Percentiles rank a stretch among this genome's conserved stretches.
Conservation (phyloP, 1,140 invertebrate species). For the Psilanteris sp. region DNA sequence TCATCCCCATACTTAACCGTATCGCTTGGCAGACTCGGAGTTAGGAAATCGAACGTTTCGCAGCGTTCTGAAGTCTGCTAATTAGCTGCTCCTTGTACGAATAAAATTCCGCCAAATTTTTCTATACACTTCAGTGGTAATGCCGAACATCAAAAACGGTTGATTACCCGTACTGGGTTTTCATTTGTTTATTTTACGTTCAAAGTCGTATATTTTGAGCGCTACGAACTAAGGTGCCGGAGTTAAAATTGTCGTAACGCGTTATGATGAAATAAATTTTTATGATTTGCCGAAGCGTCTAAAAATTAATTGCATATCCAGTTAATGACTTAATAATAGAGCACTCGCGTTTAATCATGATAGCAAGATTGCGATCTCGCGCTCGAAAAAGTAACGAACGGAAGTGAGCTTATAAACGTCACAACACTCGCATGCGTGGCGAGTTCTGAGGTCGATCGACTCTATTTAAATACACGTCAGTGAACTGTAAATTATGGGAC, state of each 20-base stretch:
- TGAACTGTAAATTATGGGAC: constrained; percentile 73
- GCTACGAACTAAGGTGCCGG: too few relatives aligned
- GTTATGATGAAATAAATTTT: constrained; percentile 15
- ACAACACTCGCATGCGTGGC: constrained; percentile 4
- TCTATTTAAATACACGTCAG: constrained; percentile 77
- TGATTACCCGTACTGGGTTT: too few relatives aligned
- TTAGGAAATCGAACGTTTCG: constrained; percentile 48
- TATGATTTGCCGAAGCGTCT: background rate
- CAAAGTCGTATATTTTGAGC: too few relatives aligned
- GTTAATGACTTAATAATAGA: constrained; percentile 16
- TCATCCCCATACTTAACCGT: constrained; percentile 65
- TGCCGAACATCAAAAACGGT: too few relatives aligned
- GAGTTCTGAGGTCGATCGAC: constrained; percentile 53
- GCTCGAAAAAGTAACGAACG: constrained; percentile 3
- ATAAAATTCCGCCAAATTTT: too few relatives aligned
- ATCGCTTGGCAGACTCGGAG: constrained; percentile 26
- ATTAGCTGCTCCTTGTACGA: too few relatives aligned
- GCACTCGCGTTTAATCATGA: background rate
- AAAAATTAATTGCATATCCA: constrained; percentile 8
- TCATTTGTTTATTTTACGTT: too few relatives aligned
- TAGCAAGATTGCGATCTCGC: constrained; percentile 10
- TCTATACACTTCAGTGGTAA: too few relatives aligned
- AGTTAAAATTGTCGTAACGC: background rate
- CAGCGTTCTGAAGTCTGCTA: too few relatives aligned
- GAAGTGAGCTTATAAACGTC: constrained; percentile 25